Base-by-base conservation (phyloP, 1,140 invertebrate genomes). In the Potamilus streckersoni region DNA sequence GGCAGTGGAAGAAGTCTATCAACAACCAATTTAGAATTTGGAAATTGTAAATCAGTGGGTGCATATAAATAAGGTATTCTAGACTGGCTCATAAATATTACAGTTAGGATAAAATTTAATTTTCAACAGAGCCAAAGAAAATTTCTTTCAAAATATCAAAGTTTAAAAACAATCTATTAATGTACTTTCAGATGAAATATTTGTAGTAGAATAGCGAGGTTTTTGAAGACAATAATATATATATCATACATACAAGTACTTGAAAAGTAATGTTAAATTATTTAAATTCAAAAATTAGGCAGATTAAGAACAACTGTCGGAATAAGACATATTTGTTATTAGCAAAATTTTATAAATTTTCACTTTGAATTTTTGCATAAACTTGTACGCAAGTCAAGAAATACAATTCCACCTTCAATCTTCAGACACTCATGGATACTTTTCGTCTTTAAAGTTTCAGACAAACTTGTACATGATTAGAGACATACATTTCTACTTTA, bases 401-500 rank as follows among this genome's bases (percentile, higher is more conserved):
- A 84, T 89, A 49, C 61, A 78, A 23, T 68, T 38, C 56, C 19
- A 61, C 68, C 63, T 66, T 49, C 2, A 31, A 31, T 74, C 61
- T 1, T 20, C 58, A 23, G 16, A 19, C 14, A 19, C 55, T 69
- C 58, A n/a, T 20, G 2, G 60, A 23, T 19, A 62, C 23, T 6
- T 69, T 69, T 38, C 57, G 16, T 62, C 69, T 68, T 67, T 55
- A 2, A 38, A 38, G 73, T 79, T 76, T 12, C 78, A 86, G 84
- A 85, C 79, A 16, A 88, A 86, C 56, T 63, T 82, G 14, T 77
- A 86, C 60, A 64, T 89, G 79, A 83, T 79, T 55, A 63, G 86
- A 59, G 86, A 89, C 66, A 84, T 89, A 49, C 61, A 78, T 23
- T 23, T 23, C 23, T 23, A 23, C 23, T 23, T 23, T 23, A 23